Base-by-base conservation (phyloP, 2,797 vertebrate genomes). In the Chaenodraco wilsoni region DNA sequence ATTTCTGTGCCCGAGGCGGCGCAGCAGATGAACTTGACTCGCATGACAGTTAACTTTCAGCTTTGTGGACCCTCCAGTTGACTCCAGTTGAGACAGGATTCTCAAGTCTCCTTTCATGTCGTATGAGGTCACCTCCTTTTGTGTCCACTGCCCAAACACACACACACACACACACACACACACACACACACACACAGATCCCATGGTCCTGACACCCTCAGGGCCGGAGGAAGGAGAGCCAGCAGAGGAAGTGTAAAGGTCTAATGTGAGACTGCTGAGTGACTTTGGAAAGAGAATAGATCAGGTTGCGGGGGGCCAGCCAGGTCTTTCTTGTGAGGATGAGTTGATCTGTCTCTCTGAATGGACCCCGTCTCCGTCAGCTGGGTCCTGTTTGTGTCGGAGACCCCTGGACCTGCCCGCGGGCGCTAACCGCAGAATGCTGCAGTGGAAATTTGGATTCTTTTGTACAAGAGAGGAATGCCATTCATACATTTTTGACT, bases 181-280 rank as follows among this genome's bases (percentile, higher is more conserved):
- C 21, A 66, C 56, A 67, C 71, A 21, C 21, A 21, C 21, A 66
- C 56, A 78, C 65, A 78, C 57, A 37, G 33, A 37, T 37, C 50
- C 71, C 56, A 11, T 54, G 66, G 81, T 51, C 56, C 65, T 80
- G 57, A 50, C 54, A 65, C 84, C 90, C 84, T 59, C 37, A 58
- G 91, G 87, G 84, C 81, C 23, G 43, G 74, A 81, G 88, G 80
- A 91, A 89, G 78, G 78, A 79, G 82, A 83, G 65, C 81, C 78
- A 56, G 80, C 70, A 81, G 82, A 92, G 92, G 91, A 94, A 92
- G 85, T 92, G 87, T 82, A 83, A 86, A 87, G 90, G 86, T 87
- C 87, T 89, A 85, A 89, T 89, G 87, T 80, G 82, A 78, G 85
- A 37, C 88, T 80, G 89, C 79, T 91, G 91, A 92, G 86, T 90